A percentile compares a stretch with the other conserved stretches of the same genome.
Evolutionary conservation across 2,888 invertebrate species (phyloP).

Genomic region (Heterodera filipjevi): DNA sequence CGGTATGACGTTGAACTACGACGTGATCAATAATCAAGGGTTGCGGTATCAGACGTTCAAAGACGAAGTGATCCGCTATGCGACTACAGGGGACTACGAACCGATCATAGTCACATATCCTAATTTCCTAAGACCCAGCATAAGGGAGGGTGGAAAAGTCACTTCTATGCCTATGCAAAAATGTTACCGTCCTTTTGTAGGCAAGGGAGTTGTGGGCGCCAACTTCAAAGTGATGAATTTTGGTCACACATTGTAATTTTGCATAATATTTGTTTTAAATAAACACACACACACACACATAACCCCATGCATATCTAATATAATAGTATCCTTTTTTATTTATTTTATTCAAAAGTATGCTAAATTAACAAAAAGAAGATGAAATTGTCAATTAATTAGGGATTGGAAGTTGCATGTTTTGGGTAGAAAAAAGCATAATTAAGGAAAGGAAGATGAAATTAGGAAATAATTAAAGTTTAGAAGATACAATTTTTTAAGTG

Average conservation of each 20-base stretch:
- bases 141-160: background rate
- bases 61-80: slow-evolving; percentile 8
- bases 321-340: too few species aligned
- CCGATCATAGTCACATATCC: background rate
- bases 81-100: background rate
- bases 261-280: background rate
- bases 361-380: background rate
- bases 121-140: background rate
- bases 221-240: too few species aligned
- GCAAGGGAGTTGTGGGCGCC: background rate
- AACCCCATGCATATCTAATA: too few species aligned
- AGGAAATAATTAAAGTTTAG: too few species aligned
- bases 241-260: background rate
- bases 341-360: too few species aligned
- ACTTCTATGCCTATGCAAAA: background rate
- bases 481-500: too few species aligned
- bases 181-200: slow-evolving; percentile 4
- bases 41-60: slow-evolving; percentile 10
- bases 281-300: too few species aligned
- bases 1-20: slow-evolving; percentile 1
- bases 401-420: too few species aligned
- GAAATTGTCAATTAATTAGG: too few species aligned
- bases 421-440: too few species aligned
- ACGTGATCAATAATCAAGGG: background rate
- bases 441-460: too few species aligned